phyloP scores from a whole-genome alignment of 2,797 vertebrate species.

The Cygnus olor region DNA sequence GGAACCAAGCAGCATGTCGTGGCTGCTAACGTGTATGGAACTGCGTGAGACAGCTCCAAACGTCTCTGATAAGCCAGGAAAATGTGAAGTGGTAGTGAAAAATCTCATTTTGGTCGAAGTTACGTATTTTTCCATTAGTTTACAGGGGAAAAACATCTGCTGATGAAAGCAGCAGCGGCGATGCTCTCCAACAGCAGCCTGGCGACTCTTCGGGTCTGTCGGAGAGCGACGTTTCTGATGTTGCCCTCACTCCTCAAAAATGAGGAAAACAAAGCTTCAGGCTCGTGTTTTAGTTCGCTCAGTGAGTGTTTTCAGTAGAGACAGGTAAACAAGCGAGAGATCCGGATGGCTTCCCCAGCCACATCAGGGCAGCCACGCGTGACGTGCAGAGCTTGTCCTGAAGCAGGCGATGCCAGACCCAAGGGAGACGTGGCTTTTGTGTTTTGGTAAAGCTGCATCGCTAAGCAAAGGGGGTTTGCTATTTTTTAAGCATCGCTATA shows the following conservation, averaged over 20 bases:
- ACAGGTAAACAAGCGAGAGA: background rate
- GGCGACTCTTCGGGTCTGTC: background rate
- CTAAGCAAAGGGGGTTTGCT: background rate
- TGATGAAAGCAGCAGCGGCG: fast-evolving
- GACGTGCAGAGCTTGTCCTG: background rate
- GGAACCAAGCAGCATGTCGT: too few relatives aligned
- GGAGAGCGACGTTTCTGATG: fast-evolving
- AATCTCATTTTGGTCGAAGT: background rate
- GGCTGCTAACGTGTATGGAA: background rate
- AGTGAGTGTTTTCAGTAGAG: background rate
- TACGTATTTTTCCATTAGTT: background rate
- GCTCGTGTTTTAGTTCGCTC: background rate
- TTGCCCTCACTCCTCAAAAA: background rate
- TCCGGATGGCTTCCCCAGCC: fast-evolving
- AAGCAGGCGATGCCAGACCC: fast-evolving
- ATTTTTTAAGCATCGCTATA: background rate
- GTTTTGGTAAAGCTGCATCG: too few relatives aligned
- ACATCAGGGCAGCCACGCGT: fast-evolving
- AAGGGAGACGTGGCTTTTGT: background rate
- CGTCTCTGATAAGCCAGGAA: background rate
- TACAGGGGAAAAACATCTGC: background rate
- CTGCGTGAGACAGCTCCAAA: background rate
- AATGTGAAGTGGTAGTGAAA: background rate
- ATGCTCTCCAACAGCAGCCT: background rate
- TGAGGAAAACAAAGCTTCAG: background rate